A percentile compares a stretch with the other conserved stretches of the same genome.
These are phyloP conservation scores for Channa maculata DNA, from an alignment of 2,113 vertebrate genomes.

Conservation along the genomic window DNA sequence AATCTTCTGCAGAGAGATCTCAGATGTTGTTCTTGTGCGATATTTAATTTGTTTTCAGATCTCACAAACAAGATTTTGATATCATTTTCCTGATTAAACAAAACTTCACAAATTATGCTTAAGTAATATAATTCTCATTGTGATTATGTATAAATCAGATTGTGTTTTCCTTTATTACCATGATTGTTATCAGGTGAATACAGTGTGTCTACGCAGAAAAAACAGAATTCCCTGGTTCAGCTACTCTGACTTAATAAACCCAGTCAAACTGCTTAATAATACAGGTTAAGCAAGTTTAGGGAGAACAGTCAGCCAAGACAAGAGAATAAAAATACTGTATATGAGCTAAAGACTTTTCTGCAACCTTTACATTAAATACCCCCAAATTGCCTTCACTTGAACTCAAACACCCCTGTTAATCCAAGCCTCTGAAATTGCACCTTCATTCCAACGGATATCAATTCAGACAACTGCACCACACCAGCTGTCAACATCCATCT, in stretches of 20 bases:
- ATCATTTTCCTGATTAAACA: too few species aligned
- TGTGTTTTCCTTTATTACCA: neutral
- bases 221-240: neutral
- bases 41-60: too few species aligned
- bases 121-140: neutral
- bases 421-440: slow-evolving; percentile 43
- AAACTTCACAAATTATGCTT: neutral
- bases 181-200: neutral
- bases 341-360: slow-evolving; percentile 1
- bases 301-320: neutral
- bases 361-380: slow-evolving; percentile 20
- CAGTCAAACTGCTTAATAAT: slow-evolving; percentile 1
- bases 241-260: slow-evolving; percentile 1
- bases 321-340: neutral
- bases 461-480: slow-evolving; percentile 52
- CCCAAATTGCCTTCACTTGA: slow-evolving; percentile 15
- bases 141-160: neutral
- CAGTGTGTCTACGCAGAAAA: neutral
- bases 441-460: slow-evolving; percentile 44
- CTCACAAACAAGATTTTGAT: too few species aligned
- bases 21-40: too few species aligned
- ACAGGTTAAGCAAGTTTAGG: neutral
- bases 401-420: slow-evolving; percentile 26
- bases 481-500: slow-evolving; percentile 64
- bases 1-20: too few species aligned